These are phyloP conservation scores for Apolygus lucorum DNA, from an alignment of 1,140 invertebrate species.

Conservation along the genomic window DNA sequence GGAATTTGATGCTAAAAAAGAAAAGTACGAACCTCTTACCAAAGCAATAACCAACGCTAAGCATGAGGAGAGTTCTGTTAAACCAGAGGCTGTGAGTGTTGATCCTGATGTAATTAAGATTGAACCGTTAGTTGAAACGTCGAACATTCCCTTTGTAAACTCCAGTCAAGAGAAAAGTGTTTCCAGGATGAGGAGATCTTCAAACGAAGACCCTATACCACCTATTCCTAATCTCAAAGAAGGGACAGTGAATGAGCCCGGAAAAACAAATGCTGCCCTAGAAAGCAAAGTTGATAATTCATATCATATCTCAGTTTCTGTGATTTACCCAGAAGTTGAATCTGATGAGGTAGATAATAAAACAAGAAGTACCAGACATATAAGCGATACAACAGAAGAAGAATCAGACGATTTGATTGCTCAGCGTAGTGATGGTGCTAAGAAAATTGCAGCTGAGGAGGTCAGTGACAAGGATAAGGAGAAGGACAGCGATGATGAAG, in stretches of 20 bases:
- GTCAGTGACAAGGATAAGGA: too few relatives aligned
- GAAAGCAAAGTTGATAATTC: too few relatives aligned
- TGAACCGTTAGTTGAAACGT: too few relatives aligned
- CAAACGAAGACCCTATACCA: not conserved
- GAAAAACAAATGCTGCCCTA: too few relatives aligned
- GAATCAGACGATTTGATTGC: not conserved
- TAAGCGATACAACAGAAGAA: not conserved
- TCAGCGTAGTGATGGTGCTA: not conserved
- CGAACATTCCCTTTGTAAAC: too few relatives aligned
- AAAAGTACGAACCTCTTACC: constrained; percentile 7
- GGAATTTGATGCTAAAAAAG: not conserved
- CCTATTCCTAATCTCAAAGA: too few relatives aligned
- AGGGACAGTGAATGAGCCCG: too few relatives aligned
- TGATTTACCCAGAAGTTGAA: too few relatives aligned
- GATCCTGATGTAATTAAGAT: too few relatives aligned
- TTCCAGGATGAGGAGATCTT: not conserved
- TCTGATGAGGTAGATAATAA: not conserved
- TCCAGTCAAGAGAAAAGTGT: not conserved
- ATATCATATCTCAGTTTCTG: too few relatives aligned
- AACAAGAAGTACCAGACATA: not conserved
- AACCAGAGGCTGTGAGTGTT: too few relatives aligned
- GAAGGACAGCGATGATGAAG: too few relatives aligned
- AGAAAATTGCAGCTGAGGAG: not conserved
- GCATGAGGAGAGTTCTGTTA: not conserved
- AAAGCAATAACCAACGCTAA: not conserved